Conservation (phyloP, 2,888 invertebrate genomes). For the Sinodicranocentrus sp. region DNA sequence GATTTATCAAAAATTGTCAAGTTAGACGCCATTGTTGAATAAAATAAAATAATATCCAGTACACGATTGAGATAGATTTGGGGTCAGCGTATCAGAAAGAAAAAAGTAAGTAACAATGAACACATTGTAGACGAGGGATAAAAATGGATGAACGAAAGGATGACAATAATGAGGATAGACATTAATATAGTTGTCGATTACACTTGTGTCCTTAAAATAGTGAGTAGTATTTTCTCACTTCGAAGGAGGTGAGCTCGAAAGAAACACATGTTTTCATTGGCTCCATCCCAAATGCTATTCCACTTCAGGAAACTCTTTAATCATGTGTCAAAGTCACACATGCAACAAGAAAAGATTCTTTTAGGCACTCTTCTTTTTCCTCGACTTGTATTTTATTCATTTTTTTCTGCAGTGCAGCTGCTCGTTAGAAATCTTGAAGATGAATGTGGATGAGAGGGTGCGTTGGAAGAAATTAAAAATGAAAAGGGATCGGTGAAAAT, state of each 20-base stretch:
- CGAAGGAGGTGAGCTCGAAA: conserved; percentile 60
- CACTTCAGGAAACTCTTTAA: conserved; percentile 61
- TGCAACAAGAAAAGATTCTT: background rate
- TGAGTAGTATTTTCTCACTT: background rate
- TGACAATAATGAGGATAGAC: no score
- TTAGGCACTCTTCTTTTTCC: conserved; percentile 1
- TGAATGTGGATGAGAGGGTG: background rate
- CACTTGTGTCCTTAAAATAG: no score
- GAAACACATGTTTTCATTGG: conserved; percentile 63
- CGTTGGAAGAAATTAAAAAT: background rate
- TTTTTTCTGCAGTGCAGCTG: conserved; percentile 32
- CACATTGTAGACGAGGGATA: no score
- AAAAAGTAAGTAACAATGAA: no score
- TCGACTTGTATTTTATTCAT: background rate
- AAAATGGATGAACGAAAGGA: no score
- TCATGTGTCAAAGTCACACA: conserved; percentile 57
- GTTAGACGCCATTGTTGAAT: no score
- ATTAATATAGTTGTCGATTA: no score
- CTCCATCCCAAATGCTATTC: conserved; percentile 56
- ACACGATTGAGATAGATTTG: no score
- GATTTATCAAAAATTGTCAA: no score
- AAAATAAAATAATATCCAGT: no score
- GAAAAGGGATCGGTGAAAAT: background rate
- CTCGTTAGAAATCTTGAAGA: background rate
- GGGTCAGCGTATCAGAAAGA: no score